These are phyloP conservation scores for Phalanger gymnotis DNA, from an alignment of 2,797 vertebrate genomes.

Conservation along the genomic window DNA sequence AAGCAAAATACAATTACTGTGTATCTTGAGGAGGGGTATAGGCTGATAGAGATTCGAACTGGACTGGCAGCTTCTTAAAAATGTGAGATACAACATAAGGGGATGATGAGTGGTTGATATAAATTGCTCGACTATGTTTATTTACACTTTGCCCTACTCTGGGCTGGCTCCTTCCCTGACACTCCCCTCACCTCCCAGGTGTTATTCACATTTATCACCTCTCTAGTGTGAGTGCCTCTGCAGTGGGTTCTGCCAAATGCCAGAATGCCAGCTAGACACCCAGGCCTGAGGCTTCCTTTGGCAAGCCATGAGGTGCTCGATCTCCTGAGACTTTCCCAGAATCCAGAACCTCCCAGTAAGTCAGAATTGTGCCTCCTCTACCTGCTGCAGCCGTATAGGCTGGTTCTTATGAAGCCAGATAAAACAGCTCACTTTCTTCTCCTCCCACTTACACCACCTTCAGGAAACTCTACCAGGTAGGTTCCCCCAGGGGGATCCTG, in stretches of 20 bases:
- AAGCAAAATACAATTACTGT: background rate
- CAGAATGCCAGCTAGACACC: background rate
- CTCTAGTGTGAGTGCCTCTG: slow-evolving; percentile 8
- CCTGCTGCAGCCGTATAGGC: background rate
- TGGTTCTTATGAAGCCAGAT: background rate
- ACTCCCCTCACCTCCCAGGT: slow-evolving; percentile 23
- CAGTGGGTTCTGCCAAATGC: background rate
- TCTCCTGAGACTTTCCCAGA: slow-evolving; percentile 10
- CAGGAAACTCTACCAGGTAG: background rate
- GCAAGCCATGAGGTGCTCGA: background rate
- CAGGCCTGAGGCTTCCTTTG: background rate
- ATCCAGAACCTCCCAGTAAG: background rate
- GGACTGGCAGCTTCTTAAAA: background rate
- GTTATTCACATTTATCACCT: background rate
- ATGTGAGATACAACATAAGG: background rate
- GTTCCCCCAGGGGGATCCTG: background rate
- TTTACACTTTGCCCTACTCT: slow-evolving; percentile 1
- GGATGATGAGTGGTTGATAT: background rate
- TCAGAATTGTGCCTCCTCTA: background rate
- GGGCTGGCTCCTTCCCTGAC: slow-evolving; percentile 32
- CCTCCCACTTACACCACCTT: background rate
- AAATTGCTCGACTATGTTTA: slow-evolving; percentile 2
- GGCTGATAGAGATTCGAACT: background rate
- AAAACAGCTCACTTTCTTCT: background rate
- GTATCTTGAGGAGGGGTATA: background rate